Evolutionary conservation across 2,797 vertebrate species (phyloP).

Genomic region (Sebastes itinus): DNA sequence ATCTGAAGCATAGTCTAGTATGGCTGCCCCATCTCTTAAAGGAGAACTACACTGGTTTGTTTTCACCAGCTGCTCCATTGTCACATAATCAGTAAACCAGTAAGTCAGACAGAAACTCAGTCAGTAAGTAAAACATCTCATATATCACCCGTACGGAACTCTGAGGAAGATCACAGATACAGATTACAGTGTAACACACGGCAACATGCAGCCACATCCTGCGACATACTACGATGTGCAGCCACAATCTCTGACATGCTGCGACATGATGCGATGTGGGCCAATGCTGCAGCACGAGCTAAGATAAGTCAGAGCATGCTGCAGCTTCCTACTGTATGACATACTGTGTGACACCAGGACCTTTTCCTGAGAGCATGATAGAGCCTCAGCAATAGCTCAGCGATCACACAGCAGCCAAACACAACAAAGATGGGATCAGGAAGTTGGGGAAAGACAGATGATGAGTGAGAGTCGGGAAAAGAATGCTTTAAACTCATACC

Average conservation of each 20-base stretch:
- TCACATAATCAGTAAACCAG: not conserved
- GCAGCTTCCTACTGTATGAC: not conserved
- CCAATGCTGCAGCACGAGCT: not conserved
- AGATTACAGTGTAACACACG: not conserved
- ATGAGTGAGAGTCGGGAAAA: slow-evolving; percentile 13
- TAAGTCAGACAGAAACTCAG: not conserved
- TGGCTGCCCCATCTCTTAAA: slow-evolving; percentile 24
- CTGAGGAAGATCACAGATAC: not conserved
- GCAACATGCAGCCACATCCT: not conserved
- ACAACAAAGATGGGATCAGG: slow-evolving; percentile 12
- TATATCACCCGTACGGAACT: not conserved
- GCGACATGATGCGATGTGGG: not conserved
- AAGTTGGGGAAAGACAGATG: slow-evolving; percentile 14
- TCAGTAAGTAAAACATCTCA: not conserved
- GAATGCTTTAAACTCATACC: slow-evolving; percentile 23
- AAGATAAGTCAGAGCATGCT: not conserved
- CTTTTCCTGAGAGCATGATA: not conserved
- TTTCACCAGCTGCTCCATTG: not conserved
- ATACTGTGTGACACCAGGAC: not conserved
- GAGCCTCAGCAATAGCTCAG: slow-evolving; percentile 5
- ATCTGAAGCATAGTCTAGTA: not conserved
- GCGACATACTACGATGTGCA: not conserved
- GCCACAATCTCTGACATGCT: not conserved
- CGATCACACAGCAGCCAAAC: slow-evolving; percentile 13
- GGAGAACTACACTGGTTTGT: not conserved